Evolutionary conservation across 2,888 invertebrate species (phyloP).

Genomic region (Adela reaumurella): DNA sequence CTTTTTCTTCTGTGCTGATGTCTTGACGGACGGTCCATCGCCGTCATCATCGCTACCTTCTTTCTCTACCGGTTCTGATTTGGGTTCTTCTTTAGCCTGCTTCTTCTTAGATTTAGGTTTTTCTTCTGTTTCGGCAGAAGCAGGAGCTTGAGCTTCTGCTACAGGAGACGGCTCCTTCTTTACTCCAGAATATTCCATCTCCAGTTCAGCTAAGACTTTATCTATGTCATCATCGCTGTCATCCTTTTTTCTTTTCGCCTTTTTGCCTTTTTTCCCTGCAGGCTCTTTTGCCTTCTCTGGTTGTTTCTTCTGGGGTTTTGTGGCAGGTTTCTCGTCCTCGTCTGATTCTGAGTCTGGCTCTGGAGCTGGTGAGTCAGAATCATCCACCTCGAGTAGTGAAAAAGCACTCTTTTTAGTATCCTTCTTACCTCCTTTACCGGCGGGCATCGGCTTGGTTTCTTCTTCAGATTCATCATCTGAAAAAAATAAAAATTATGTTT

Average conservation of each 20-base stretch:
- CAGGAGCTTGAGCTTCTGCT: constrained; percentile 23
- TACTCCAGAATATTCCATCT: constrained; percentile 72
- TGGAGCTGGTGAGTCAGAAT: constrained; percentile 49
- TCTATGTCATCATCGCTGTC: constrained; percentile 81
- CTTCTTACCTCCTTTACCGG: constrained; percentile 29
- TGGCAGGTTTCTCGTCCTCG: constrained; percentile 34
- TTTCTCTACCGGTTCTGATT: constrained; percentile 25
- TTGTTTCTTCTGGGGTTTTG: constrained; percentile 33
- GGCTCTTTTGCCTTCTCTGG: constrained; percentile 41
- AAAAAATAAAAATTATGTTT: no score
- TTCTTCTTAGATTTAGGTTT: constrained; percentile 38
- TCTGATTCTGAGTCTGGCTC: constrained; percentile 43
- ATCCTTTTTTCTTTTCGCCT: constrained; percentile 67
- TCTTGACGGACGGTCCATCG: constrained; percentile 63
- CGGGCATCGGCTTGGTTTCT: constrained; percentile 35
- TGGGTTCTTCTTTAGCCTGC: constrained; percentile 32
- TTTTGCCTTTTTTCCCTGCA: constrained; percentile 68
- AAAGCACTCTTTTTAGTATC: constrained; percentile 60
- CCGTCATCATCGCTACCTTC: constrained; percentile 52
- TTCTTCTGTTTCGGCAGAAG: constrained; percentile 20
- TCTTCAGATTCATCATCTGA: constrained; percentile 29
- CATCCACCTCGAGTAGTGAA: constrained; percentile 64
- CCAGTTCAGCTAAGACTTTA: constrained; percentile 77
- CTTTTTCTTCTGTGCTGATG: constrained; percentile 85
- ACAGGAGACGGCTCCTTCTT: constrained; percentile 45